phyloP scores from a whole-genome alignment of 37 sponge, comb jelly and placozoan genomes.

The Oscarella lobularis region DNA sequence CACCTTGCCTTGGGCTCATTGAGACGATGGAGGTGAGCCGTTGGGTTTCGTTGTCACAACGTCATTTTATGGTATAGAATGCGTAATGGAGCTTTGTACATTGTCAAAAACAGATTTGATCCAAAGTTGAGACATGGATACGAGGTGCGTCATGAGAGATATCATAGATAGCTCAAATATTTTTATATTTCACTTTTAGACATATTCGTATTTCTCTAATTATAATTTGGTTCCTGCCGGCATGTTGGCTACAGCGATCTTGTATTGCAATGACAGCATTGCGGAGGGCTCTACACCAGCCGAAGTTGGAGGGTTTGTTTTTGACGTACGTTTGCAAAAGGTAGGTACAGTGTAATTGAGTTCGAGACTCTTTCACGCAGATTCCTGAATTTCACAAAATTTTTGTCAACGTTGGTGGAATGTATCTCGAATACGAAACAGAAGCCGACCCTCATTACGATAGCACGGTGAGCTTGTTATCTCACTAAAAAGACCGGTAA shows the following conservation, averaged over 20 bases:
- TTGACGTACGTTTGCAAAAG: too few relatives aligned
- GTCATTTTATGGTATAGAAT: too few relatives aligned
- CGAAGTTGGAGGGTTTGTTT: too few relatives aligned
- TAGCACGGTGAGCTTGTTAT: neutral
- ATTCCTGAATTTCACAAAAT: neutral
- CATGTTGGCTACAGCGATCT: neutral
- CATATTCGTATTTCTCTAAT: neutral
- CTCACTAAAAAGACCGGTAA: too few relatives aligned
- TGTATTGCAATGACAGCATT: neutral
- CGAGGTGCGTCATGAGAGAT: too few relatives aligned
- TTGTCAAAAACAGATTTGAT: constrained; percentile 4
- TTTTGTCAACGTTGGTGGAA: neutral
- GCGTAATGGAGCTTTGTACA: neutral
- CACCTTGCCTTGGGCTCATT: neutral
- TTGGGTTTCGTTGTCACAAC: neutral
- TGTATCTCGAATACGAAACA: neutral
- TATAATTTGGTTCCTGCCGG: neutral
- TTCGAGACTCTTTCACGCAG: too few relatives aligned
- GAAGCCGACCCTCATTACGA: neutral
- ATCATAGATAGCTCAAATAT: too few relatives aligned
- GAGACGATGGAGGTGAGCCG: neutral
- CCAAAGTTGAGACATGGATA: neutral
- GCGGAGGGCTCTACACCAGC: too few relatives aligned
- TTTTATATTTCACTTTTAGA: too few relatives aligned
- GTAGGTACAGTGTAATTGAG: too few relatives aligned